Evolutionary conservation across 2,888 invertebrate species (phyloP).

Genomic region (Scaptomyza reducta): DNA sequence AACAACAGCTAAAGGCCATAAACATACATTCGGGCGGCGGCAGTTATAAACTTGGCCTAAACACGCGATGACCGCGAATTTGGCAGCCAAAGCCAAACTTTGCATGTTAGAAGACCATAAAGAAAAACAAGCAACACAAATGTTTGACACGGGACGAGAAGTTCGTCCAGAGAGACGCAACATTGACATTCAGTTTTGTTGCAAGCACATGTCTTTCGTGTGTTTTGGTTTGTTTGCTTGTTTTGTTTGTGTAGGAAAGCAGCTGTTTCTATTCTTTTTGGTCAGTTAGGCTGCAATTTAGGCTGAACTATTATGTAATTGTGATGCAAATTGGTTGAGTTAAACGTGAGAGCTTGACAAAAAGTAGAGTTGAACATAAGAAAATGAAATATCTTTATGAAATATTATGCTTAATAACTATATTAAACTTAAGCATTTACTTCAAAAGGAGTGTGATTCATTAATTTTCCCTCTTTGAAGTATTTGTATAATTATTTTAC

Average conservation of each 20-base stretch:
- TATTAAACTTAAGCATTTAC: neutral
- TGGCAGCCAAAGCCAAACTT: conserved; percentile 50
- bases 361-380: neutral
- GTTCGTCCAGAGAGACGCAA: neutral
- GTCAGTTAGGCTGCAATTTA: neutral
- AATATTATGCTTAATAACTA: neutral
- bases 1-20: conserved; percentile 20
- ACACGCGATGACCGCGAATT: conserved; percentile 74
- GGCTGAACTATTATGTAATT: neutral
- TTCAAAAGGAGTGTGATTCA: too few relatives aligned
- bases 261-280: conserved; percentile 6
- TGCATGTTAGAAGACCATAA: conserved; percentile 71
- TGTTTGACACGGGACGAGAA: neutral
- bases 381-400: neutral
- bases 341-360: neutral
- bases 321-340: neutral
- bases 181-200: conserved; percentile 24
- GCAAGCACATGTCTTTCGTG: neutral
- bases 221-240: neutral
- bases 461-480: too few relatives aligned
- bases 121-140: conserved; percentile 24
- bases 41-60: conserved; percentile 54
- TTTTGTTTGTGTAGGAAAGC: neutral
- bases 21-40: conserved; percentile 10
- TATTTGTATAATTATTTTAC: too few relatives aligned